phyloP scores from a whole-genome alignment of 2,113 vertebrate genomes.

The Zosterops japonicus region DNA sequence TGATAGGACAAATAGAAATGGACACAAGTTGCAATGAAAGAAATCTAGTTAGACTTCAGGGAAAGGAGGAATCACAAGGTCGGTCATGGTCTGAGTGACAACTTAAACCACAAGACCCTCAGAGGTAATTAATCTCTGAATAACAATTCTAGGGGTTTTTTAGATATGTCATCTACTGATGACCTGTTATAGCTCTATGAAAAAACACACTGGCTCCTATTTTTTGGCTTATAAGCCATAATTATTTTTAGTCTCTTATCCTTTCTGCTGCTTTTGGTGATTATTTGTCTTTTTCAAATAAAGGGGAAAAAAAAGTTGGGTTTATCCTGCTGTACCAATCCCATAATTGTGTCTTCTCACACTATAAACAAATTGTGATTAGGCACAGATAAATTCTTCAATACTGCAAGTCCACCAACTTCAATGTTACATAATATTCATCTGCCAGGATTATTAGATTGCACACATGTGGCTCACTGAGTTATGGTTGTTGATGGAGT shows the following conservation, averaged over 20 bases:
- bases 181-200: neutral
- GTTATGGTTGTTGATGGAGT: slow-evolving; percentile 6
- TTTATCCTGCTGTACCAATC: neutral
- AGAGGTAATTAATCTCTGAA: neutral
- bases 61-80: neutral
- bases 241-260: neutral
- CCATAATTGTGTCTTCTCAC: neutral
- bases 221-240: neutral
- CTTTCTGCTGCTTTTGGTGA: neutral
- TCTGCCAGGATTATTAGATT: slow-evolving; percentile 42
- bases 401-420: neutral
- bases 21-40: neutral
- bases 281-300: neutral
- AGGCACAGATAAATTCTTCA: neutral
- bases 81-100: rapidly evolving
- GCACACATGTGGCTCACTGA: neutral
- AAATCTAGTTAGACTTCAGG: neutral
- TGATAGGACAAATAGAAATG: neutral
- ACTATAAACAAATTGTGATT: neutral
- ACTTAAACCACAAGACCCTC: neutral
- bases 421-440: neutral
- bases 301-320: rapidly evolving
- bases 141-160: rapidly evolving
- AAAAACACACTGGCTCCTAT: neutral
- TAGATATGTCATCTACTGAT: neutral